Conservation (phyloP, 2,113 vertebrate species). For the Nanorana parkeri region DNA sequence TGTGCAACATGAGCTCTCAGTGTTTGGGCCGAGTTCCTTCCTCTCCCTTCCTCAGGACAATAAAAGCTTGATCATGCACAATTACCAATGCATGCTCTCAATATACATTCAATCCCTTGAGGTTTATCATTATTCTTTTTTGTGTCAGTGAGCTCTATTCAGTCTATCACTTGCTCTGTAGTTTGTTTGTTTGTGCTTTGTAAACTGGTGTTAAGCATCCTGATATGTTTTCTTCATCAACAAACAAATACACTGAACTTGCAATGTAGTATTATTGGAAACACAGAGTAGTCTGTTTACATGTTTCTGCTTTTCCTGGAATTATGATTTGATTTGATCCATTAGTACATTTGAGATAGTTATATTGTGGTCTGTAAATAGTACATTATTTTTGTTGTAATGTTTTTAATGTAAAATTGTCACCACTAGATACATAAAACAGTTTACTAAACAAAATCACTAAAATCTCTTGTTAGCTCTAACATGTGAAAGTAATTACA, state of each 20-base stretch:
- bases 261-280: too few species aligned
- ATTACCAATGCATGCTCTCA: constrained; percentile 36
- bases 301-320: too few species aligned
- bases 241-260: not conserved
- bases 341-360: too few species aligned
- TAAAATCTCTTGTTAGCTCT: too few species aligned
- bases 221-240: constrained; percentile 2
- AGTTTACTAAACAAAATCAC: too few species aligned
- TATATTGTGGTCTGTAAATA: too few species aligned
- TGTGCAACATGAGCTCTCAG: constrained; percentile 29
- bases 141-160: not conserved
- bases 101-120: not conserved
- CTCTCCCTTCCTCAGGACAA: constrained; percentile 20
- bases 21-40: constrained; percentile 41
- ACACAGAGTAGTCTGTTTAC: too few species aligned
- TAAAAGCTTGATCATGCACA: constrained; percentile 7
- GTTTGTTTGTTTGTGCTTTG: constrained; percentile 25
- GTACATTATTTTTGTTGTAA: too few species aligned
- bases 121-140: not conserved
- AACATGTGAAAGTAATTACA: too few species aligned
- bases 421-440: too few species aligned
- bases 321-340: too few species aligned
- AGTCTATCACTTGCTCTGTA: not conserved
- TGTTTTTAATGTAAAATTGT: too few species aligned
- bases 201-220: not conserved